Base-by-base conservation (phyloP, 1,140 invertebrate species). In the Pseudomyrmex dendroicus region DNA sequence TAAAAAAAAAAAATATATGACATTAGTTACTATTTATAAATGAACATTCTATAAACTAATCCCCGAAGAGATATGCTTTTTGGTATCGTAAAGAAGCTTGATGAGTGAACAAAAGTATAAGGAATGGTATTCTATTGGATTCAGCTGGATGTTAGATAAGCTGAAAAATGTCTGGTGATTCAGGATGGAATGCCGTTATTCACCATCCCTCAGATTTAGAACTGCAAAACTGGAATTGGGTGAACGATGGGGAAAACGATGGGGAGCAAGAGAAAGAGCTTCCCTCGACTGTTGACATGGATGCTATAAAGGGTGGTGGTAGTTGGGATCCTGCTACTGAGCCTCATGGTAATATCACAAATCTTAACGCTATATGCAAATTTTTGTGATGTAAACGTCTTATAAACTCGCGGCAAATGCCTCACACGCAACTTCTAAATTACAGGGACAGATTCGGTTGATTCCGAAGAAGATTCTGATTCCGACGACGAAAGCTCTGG, bases 201-300 rank as follows among this genome's bases (percentile, higher is more conserved):
- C 95, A 95, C 90, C 95, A 95, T 92, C 95, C 95, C 73, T 95
- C 95, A 77, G 95, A 95, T 90, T 87, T 94, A 84, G 93, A 94
- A 87, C 74, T 94, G 17, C 92, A 92, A 72, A 94, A 92, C 91
- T 94, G 94, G 94, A 92, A 94, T 86, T 94, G 94, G 94, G 94
- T 25, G 25, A 93, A 88, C 25, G 25, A 25, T 25, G 25, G 25
- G 25, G 94, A 95, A 82, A 94, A 95, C 68, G 95, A 96, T 92
- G 95, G 95, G 7, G 96, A 96, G 89, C 95, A 95, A 48, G 95
- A 95, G 48, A 92, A 94, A 86, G 94, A 95, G 80, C 92, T 96
- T 83, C 95, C 95, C 25, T 96, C 95, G 20, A 96, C 96, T 50
- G 96, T 96, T 77, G 96, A 96, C 84, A 96, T 96, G 92, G 95